Evolutionary conservation across 2,113 vertebrate genomes (phyloP).

Genomic region (Dunckerocampus dactyliophorus): DNA sequence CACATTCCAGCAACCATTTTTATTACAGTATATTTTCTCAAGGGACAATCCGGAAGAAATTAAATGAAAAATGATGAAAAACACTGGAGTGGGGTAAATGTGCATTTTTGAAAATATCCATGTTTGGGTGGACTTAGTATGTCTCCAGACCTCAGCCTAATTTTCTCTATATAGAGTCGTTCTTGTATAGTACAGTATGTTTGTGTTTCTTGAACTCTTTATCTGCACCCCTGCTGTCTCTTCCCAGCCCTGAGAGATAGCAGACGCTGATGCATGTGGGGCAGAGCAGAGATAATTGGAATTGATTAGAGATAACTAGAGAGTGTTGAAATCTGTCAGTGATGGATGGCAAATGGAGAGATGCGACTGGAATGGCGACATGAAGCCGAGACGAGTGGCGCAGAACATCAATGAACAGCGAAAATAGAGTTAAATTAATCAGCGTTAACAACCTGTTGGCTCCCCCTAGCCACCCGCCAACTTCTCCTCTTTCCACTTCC

Average conservation of each 20-base stretch:
- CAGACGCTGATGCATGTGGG: slow-evolving; percentile 52
- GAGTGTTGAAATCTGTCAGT: slow-evolving; percentile 53
- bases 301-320: slow-evolving; percentile 64
- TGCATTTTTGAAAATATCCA: too few species aligned
- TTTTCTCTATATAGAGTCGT: background rate
- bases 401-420: slow-evolving; percentile 51
- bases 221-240: slow-evolving; percentile 19
- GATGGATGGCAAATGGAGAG: slow-evolving; percentile 51
- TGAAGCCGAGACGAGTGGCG: slow-evolving; percentile 33
- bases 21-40: too few species aligned
- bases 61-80: too few species aligned
- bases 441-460: slow-evolving; percentile 66
- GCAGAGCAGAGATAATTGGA: slow-evolving; percentile 55
- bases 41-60: too few species aligned
- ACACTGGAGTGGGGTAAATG: too few species aligned
- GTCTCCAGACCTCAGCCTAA: background rate
- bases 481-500: slow-evolving; percentile 54
- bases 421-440: slow-evolving; percentile 69
- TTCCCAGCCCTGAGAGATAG: slow-evolving; percentile 34
- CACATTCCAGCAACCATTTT: too few species aligned
- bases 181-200: too few species aligned
- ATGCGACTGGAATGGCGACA: slow-evolving; percentile 38
- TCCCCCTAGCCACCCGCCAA: slow-evolving; percentile 36
- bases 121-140: too few species aligned
- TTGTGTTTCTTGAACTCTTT: slow-evolving; percentile 3